Base-by-base conservation (phyloP, 1,140 invertebrate species). In the Trichogramma pretiosum region DNA sequence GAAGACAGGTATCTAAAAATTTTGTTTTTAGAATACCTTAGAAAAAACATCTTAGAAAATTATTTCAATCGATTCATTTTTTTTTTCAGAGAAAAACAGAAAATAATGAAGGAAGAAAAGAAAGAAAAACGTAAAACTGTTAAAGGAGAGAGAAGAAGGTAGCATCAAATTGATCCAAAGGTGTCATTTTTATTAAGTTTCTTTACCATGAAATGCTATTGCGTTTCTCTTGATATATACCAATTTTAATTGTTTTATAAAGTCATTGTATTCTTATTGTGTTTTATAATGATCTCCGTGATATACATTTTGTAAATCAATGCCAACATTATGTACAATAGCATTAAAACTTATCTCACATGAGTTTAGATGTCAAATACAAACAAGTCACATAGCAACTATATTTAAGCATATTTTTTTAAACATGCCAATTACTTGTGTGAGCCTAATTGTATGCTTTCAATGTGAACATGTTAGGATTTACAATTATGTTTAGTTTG, bases 71-170 rank as follows among this genome's bases (percentile, higher is more conserved):
- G 18, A 4, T 23, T 34, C 42, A 23, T 42, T 22, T 35, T 2
- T 13, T 19, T 39, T 74, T 78, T 50, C 64, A 87, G 85, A 59
- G 85, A 87, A 59, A 89, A 88, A 62, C 88, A 92, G 62, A 90
- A 89, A 62, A 83, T 89, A 62, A 55, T 83, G 32, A 82, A 81
- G 59, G 85, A 89, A 67, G 87, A 92, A 17, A 90, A 89, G 54
- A 89, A 90, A 61, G 87, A 90, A 56, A 92, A 89, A 59, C 81
- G 87, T 17, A 89, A 89, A 65, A 87, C 87, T 60, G 82, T 85
- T 56, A 92, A 92, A 70, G 83, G 83, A 10, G 88, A 92, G 70
- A 69, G 85, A 54, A 77, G 84, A 56, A 83, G 87, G 79, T 89
- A 88, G 82, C 82, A 76, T 60, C 45, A 24, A 48, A 39, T 50